Evolutionary conservation across 2,888 invertebrate genomes (phyloP).

Genomic region (Oligia latruncula): DNA sequence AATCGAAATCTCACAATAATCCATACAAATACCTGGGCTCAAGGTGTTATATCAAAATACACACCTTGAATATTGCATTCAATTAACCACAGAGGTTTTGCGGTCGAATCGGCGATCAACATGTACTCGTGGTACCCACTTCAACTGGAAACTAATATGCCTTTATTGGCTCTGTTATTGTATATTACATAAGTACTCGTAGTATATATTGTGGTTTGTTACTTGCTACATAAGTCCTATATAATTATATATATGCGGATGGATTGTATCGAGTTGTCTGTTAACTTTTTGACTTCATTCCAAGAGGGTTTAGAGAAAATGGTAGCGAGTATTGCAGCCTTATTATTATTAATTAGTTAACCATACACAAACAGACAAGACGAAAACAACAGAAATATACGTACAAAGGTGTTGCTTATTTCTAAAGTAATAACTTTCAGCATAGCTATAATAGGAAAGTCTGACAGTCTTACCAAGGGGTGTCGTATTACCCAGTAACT

Average conservation of each 20-base stretch:
- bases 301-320: not conserved
- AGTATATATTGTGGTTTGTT: slow-evolving; percentile 13
- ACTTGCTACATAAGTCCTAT: slow-evolving; percentile 29
- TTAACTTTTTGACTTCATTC: slow-evolving; percentile 19
- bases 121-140: slow-evolving; percentile 35
- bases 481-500: too few relatives aligned
- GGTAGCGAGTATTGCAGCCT: not conserved
- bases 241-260: not conserved
- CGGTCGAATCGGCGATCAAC: slow-evolving; percentile 56
- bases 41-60: slow-evolving; percentile 44
- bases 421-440: not conserved
- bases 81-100: slow-evolving; percentile 60
- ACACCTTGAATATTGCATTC: slow-evolving; percentile 46
- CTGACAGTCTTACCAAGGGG: too few relatives aligned
- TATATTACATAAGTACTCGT: slow-evolving; percentile 24
- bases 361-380: not conserved
- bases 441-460: not conserved
- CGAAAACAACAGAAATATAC: not conserved
- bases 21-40: not conserved
- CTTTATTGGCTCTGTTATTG: slow-evolving; percentile 44
- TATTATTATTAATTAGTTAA: not conserved
- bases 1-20: slow-evolving; percentile 31
- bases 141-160: slow-evolving; percentile 52
- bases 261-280: not conserved
- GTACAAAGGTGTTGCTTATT: not conserved